Evolutionary conservation across 2,797 vertebrate species (phyloP), one percentile per base, ranked within the genome.

Genomic region (Ceryle rudis): DNA sequence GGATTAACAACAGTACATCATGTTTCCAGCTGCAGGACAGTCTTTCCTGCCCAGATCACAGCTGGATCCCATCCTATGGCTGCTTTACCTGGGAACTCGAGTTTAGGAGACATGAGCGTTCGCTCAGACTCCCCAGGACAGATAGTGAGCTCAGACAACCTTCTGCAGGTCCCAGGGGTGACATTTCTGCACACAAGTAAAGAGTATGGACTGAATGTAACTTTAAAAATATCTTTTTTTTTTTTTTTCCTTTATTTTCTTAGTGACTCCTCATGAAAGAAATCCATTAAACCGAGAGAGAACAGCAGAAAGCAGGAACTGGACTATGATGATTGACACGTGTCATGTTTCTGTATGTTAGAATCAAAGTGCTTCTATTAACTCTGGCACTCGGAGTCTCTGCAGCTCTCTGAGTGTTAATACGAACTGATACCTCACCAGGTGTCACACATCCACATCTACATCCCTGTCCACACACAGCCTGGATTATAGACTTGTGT

Each of bases 171-270:
- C 80, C 23, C 57, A 14, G 14, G 22, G 18, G 8, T 2, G 11
- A 54, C 37, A 10, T 4, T 29, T 23, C 6, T 37, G n/a, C 41
- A 13, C 16, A 9, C 29, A 31, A 13, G 51, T 14, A 33, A 33
- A 61, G 7, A 29, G 11, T 6, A 29, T 37, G 47, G 14, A 7
- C 44, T 5, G 55, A 58, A 62, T 21, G 25, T 7, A 33, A 7
- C 0, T 9, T 9, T 13, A 1, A 33, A 73, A 52, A 2, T 37
- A 2, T 14, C 9, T 8, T 37, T 31, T n/a, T 49, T 46, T 46
- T 18, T 46, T 46, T 46, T 22, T 22, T 11, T 6, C 13, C 22
- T 35, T 73, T 28, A 5, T 60, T 51, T 80, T 19, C 9, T 16
- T 28, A 8, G 4, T 9, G 29, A 57, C 13, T 41, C 8, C 26